Evolutionary conservation across 2,113 vertebrate genomes (phyloP), one percentile per base, ranked within the genome.

Genomic region (mouse (Mus musculus)): DNA sequence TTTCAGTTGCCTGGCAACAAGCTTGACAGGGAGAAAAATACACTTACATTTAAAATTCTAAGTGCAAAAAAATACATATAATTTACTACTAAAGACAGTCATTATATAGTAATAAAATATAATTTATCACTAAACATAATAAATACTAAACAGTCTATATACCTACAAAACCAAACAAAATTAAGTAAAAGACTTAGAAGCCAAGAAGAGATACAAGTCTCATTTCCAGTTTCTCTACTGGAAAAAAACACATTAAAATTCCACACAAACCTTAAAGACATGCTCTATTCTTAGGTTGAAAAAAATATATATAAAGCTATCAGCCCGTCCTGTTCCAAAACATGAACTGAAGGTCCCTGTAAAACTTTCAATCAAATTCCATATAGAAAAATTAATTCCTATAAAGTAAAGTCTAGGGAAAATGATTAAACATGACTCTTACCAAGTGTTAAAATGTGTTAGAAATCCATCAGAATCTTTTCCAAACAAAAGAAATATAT

Each of bases 281-380:
- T 1, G 93, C 7, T 11, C 67, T 86, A 33, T 49, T 94, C 88
- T 91, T 52, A 75, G 7, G 69, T 7, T 88, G 59, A 59, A 85
- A 86, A 26, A 26, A 33, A 54, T 13, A n/a, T 42, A 65, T 22
- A 22, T 88, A 63, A 80, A 76, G 13, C 59, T n/a, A 13, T 69
- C 61, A 76, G 71, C 16, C 90, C 52, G 39, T 36, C 42, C 71
- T 63, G 75, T 80, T 49, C 36, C 24, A 59, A 96, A 85, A 39
- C 42, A 84, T 17, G 49, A 65, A 90, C 13, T 33, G 80, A 77
- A 91, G 28, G 8, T 59, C 46, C 30, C 22, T 65, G 20, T 49
- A 49, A 93, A 82, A 75, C 52, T n/a, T 95, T 95, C 49, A 95
- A 91, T 12, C 72, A 73, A 67, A 93, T 91, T 97, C 75, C 54